Evolutionary conservation across 2,888 invertebrate genomes (phyloP), one percentile per base, ranked within the genome.

Genomic region (Ferrisia virgata): DNA sequence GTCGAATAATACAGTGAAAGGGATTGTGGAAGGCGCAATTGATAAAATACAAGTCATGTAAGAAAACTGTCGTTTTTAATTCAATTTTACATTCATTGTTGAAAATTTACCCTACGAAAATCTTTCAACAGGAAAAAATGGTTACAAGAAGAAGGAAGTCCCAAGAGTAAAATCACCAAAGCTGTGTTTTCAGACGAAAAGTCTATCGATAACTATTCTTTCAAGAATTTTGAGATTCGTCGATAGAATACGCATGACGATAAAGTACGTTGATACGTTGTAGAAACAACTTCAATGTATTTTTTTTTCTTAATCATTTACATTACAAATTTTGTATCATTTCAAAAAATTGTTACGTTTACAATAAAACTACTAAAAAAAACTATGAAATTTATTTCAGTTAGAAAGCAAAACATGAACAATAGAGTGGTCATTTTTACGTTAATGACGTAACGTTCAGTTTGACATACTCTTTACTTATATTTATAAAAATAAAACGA

Each of bases 1-100:
- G 0, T 87, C 89, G 0, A 87, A 90, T 40, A 93, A 92, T 6
- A 93, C 94, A 0, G 94, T 94, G 0, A 89, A 91, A 25, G 94
- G 94, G 1, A 90, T 87, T 47, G 88, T 87, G 88, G 91, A 92
- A 91, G 89, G 88, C 13, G 85, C 86, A 28, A 58, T 40, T 8
- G 85, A 86, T 0, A 86, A 87, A 85, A 86, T 89, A 11, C 86
- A 86, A 13, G 86, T 87, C 86, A 88, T 89, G 88, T 76, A 36
- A n/a, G 36, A 1, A 69, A 33, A 33, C 2, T 13, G 2, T 4
- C n/a, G 13, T 25, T 72, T 72, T 31, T n/a, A n/a, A 5, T n/a
- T n/a, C n/a, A n/a, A n/a, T n/a, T n/a, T n/a, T n/a, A n/a, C n/a
- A n/a, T n/a, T n/a, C n/a, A n/a, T n/a, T n/a, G n/a, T n/a, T n/a